phyloP scores from a whole-genome alignment of 1,140 invertebrate species.

The Coelopa frigida region DNA sequence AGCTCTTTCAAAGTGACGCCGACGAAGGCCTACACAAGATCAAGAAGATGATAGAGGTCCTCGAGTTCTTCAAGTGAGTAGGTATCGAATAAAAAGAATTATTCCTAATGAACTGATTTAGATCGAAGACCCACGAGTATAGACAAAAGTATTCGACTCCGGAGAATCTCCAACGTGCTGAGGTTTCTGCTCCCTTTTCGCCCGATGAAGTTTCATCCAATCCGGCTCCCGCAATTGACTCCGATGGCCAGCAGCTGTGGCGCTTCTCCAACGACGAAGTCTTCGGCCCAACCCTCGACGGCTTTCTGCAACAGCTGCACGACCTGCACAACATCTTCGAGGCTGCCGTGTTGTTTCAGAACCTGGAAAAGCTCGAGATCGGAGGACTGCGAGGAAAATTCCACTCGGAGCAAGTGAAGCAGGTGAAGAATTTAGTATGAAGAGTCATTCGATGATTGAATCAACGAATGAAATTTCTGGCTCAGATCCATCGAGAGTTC shows the following conservation, averaged over 20 bases:
- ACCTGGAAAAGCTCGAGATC: constrained; percentile 76
- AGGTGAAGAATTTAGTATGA: constrained; percentile 43
- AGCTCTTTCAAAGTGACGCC: constrained; percentile 61
- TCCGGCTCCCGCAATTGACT: neutral
- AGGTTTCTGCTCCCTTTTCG: too few relatives aligned
- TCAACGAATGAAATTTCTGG: neutral
- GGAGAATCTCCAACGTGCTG: too few relatives aligned
- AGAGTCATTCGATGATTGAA: neutral
- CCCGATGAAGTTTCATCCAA: too few relatives aligned
- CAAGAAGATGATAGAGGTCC: constrained; percentile 26
- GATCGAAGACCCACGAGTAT: constrained; percentile 26
- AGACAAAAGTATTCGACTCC: constrained; percentile 44
- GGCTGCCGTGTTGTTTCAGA: constrained; percentile 66
- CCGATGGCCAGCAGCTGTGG: constrained; percentile 48
- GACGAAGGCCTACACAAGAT: constrained; percentile 38
- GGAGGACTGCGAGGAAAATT: constrained; percentile 63
- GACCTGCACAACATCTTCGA: constrained; percentile 58
- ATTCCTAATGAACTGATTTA: constrained; percentile 10
- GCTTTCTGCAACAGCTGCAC: constrained; percentile 53
- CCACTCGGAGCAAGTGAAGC: constrained; percentile 46
- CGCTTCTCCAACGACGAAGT: constrained; percentile 60
- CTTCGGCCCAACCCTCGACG: constrained; percentile 56
- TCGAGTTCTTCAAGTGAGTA: constrained; percentile 34
- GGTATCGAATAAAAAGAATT: neutral
- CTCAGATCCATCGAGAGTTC: constrained; percentile 54